Evolutionary conservation across 2,888 invertebrate species (phyloP).

Genomic region (Macaria liturata): DNA sequence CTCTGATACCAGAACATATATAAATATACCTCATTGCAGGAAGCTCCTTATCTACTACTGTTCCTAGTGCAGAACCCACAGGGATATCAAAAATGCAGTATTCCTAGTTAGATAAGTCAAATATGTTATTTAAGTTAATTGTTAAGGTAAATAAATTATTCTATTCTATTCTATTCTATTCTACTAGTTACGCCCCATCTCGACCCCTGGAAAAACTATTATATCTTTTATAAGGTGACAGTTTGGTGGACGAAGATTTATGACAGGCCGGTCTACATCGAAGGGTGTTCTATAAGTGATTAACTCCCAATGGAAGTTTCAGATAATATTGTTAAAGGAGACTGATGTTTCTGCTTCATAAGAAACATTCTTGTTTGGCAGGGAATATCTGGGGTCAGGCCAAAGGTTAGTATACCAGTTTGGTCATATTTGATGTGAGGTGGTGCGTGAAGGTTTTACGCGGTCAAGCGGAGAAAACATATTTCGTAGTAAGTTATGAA

Average conservation of each 20-base stretch:
- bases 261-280: conserved; percentile 45
- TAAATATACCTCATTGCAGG: no score
- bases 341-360: conserved; percentile 33
- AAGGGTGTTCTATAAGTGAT: conserved; percentile 48
- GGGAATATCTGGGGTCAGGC: conserved; percentile 19
- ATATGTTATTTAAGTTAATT: no score
- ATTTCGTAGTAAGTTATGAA: no score
- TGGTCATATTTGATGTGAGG: conserved; percentile 3
- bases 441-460: conserved; percentile 2
- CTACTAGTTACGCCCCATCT: conserved; percentile 21
- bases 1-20: no score
- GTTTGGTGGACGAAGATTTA: conserved; percentile 61
- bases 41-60: no score
- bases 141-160: no score
- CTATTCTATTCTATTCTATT: conserved; percentile 1
- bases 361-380: conserved; percentile 22
- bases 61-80: no score
- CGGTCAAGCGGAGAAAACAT: not conserved
- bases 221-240: conserved; percentile 60
- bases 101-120: no score
- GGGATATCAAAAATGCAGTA: no score
- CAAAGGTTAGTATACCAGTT: conserved; percentile 11
- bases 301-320: conserved; percentile 40
- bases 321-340: conserved; percentile 31
- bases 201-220: conserved; percentile 44